A percentile compares a stretch with the other conserved stretches of the same genome.
phyloP scores from a whole-genome alignment of 2,113 vertebrate genomes.

The Tragelaphus buxtoni region DNA sequence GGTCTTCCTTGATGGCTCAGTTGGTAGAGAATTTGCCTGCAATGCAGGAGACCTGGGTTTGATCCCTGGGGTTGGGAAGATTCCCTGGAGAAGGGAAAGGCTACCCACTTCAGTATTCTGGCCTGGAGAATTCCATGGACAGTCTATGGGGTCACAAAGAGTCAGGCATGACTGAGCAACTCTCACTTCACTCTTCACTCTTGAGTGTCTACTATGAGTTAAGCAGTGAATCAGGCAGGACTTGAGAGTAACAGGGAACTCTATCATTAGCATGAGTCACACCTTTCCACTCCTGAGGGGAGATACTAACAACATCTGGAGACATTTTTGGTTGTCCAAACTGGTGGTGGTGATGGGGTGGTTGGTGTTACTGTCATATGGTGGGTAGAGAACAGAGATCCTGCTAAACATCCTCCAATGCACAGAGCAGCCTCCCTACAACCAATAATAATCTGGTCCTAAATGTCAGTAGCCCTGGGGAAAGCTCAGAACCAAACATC shows the following conservation, averaged over 20 bases:
- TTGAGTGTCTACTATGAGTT: neutral
- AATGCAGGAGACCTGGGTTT: neutral
- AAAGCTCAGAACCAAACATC: neutral
- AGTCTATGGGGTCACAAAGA: neutral
- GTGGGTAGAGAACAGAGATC: neutral
- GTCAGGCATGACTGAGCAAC: neutral
- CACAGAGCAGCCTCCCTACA: too few relatives aligned
- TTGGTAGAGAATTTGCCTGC: neutral
- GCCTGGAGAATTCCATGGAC: neutral
- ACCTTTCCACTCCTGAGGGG: neutral
- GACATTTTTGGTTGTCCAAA: neutral
- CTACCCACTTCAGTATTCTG: neutral
- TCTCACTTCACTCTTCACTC: neutral
- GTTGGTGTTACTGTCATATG: neutral
- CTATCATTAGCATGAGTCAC: neutral
- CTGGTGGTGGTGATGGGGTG: neutral
- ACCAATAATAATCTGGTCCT: too few relatives aligned
- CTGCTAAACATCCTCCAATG: neutral
- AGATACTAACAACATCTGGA: neutral
- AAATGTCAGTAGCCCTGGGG: neutral
- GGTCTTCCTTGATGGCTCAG: neutral
- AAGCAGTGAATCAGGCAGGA: neutral
- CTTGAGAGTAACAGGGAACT: neutral
- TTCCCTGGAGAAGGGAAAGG: neutral
- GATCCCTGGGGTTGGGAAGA: neutral